These are phyloP conservation scores for Cheilosia vernalis DNA, from an alignment of 2,888 invertebrate species.

Conservation along the genomic window DNA sequence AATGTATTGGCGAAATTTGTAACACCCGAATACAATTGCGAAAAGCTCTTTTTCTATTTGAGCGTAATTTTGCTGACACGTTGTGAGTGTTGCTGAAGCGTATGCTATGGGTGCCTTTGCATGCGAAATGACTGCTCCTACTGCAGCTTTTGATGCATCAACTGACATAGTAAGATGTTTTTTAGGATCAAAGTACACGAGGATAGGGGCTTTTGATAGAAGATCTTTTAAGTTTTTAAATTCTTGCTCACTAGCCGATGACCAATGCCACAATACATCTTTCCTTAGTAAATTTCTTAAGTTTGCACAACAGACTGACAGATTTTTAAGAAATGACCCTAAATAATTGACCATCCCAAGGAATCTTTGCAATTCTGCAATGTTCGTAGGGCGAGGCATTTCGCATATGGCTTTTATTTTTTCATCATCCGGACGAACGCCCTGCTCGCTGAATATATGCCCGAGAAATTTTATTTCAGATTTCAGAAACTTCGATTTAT, in stretches of 20 bases:
- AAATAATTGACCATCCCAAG: constrained; percentile 61
- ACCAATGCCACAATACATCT: constrained; percentile 37
- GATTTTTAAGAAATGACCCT: constrained; percentile 61
- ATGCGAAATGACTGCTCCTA: background rate
- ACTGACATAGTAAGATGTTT: constrained; percentile 38
- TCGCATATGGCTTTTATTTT: constrained; percentile 41
- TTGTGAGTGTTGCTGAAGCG: background rate
- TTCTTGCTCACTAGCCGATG: constrained; percentile 31
- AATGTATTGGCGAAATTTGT: constrained; percentile 62
- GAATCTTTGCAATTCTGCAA: constrained; percentile 31
- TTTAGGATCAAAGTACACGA: constrained; percentile 51
- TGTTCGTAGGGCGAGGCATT: constrained; percentile 43
- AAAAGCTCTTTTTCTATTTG: constrained; percentile 74
- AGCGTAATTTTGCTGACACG: constrained; percentile 24
- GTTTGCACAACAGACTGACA: constrained; percentile 33
- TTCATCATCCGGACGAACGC: constrained; percentile 38
- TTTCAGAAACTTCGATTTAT: constrained; percentile 23
- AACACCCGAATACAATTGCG: constrained; percentile 30
- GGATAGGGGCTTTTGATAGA: constrained; percentile 18
- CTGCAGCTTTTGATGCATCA: constrained; percentile 25
- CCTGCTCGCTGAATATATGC: constrained; percentile 34
- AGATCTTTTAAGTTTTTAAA: constrained; percentile 25
- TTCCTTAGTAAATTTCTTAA: constrained; percentile 28
- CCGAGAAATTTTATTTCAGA: constrained; percentile 42
- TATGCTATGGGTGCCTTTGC: constrained; percentile 11